Evolutionary conservation across 2,888 invertebrate species (phyloP).

Genomic region (Pheosia tremula): DNA sequence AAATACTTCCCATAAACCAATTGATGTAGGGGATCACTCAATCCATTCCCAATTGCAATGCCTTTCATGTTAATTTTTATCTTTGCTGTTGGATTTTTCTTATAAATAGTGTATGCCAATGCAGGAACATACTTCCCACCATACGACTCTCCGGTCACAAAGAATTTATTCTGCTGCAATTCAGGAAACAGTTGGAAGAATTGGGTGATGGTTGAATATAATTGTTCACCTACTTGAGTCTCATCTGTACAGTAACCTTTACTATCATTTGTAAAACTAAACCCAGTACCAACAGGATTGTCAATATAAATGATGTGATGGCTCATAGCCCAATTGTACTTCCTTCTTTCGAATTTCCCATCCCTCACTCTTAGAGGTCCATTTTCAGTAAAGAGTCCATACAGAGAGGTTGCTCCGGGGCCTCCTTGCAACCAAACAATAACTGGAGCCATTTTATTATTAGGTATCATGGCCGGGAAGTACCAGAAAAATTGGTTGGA

Average conservation of each 20-base stretch:
- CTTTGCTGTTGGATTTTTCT: slow-evolving; percentile 84
- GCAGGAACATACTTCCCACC: slow-evolving; percentile 93
- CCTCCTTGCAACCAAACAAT: slow-evolving; percentile 95
- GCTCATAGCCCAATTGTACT: slow-evolving; percentile 91
- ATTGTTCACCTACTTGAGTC: slow-evolving; percentile 90
- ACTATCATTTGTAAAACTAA: slow-evolving; percentile 92
- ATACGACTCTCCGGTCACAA: slow-evolving; percentile 95
- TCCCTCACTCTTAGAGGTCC: slow-evolving; percentile 85
- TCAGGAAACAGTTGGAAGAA: slow-evolving; percentile 94
- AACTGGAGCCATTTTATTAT: slow-evolving; percentile 86
- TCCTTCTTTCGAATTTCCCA: slow-evolving; percentile 82
- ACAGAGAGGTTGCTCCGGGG: slow-evolving; percentile 91
- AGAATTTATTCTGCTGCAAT: slow-evolving; percentile 90
- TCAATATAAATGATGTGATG: slow-evolving; percentile 95
- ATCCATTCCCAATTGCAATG: slow-evolving; percentile 91
- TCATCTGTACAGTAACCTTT: slow-evolving; percentile 92
- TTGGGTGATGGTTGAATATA: slow-evolving; percentile 91
- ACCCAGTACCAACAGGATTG: slow-evolving; percentile 97
- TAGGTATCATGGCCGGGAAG: slow-evolving; percentile 88
- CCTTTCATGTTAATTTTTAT: slow-evolving; percentile 90
- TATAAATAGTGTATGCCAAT: slow-evolving; percentile 88
- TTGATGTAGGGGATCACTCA: slow-evolving; percentile 92
- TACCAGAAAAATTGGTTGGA: slow-evolving; percentile 97
- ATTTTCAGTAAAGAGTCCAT: slow-evolving; percentile 93
- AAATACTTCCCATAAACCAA: slow-evolving; percentile 91